Base-by-base conservation (phyloP, 2,113 vertebrate species). In the Cinclus mexicanus region DNA sequence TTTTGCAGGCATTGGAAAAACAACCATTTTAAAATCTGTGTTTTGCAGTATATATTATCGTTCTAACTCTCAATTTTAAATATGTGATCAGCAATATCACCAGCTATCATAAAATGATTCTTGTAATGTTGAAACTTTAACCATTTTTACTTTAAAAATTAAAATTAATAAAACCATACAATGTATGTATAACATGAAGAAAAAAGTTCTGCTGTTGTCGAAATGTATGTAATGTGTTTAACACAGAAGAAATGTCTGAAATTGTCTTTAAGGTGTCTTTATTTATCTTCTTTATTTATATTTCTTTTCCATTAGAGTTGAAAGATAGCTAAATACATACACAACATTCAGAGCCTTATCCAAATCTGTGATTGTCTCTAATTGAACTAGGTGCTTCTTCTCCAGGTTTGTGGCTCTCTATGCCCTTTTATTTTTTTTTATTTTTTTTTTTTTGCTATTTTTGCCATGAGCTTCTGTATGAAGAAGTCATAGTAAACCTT, bases 1-100 rank as follows among this genome's bases (percentile, higher is more conserved):
- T 99, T 99, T 99, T 97, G 97, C 99, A 99, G 99, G 98, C 98
- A 98, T 95, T 98, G 98, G 97, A 99, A 99, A 99, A 99, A 99
- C 98, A 99, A 99, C 98, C 98, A 98, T 99, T 99, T 99, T 98
- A 97, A 98, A 98, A 98, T 98, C 97, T 97, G 97, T 94, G 98
- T 97, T 98, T 98, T 98, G 98, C 97, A 96, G 97, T 97, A 91
- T 97, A 97, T 97, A 97, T 98, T 97, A 98, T 97, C 97, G 14
- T 96, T 97, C 96, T 96, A 95, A 97, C 95, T 97, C 97, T 97
- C 97, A 72, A n/a, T 98, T 98, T 98, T 97, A 91, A 98, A 98
- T 97, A 96, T 68, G 89, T 56, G 89, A 97, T 96, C 97, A 93
- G 96, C 96, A 83, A 90, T 97, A 97, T 95, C 96, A 95, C 85